These are phyloP conservation scores for Oplegnathus fasciatus DNA, from an alignment of 2,113 vertebrate genomes.

Conservation along the genomic window DNA sequence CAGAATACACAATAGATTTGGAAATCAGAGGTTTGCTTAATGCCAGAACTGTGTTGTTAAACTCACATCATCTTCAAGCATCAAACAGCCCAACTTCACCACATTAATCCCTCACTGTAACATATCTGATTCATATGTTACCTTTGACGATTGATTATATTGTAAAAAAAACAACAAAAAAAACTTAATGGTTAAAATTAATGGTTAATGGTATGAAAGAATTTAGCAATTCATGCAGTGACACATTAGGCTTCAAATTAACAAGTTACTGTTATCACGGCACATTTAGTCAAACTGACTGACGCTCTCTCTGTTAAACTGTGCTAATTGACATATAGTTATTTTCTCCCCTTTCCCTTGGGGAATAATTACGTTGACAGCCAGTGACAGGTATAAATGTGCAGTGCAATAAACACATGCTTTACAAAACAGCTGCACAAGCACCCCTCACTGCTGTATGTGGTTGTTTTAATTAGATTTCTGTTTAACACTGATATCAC, in stretches of 20 bases:
- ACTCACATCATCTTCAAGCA: slow-evolving; percentile 29
- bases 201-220: background rate
- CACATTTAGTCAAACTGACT: slow-evolving; percentile 56
- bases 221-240: slow-evolving; percentile 5
- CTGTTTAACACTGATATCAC: background rate
- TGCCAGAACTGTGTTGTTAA: slow-evolving; percentile 58
- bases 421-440: slow-evolving; percentile 50
- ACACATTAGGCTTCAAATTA: slow-evolving; percentile 43
- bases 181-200: too few relatives aligned
- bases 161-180: slow-evolving; percentile 5
- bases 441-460: slow-evolving; percentile 17
- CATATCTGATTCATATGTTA: background rate
- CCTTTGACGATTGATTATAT: slow-evolving; percentile 27
- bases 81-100: slow-evolving; percentile 23
- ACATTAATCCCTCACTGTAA: background rate
- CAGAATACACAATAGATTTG: slow-evolving; percentile 67
- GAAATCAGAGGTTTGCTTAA: slow-evolving; percentile 67
- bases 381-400: slow-evolving; percentile 64
- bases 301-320: slow-evolving; percentile 51
- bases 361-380: slow-evolving; percentile 71
- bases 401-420: slow-evolving; percentile 47
- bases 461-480: slow-evolving; percentile 53
- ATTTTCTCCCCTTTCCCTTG: slow-evolving; percentile 52
- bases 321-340: slow-evolving; percentile 70
- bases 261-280: slow-evolving; percentile 39